These are phyloP conservation scores for Rhaphigaster nebulosa DNA, from an alignment of 2,888 invertebrate genomes.

Conservation along the genomic window DNA sequence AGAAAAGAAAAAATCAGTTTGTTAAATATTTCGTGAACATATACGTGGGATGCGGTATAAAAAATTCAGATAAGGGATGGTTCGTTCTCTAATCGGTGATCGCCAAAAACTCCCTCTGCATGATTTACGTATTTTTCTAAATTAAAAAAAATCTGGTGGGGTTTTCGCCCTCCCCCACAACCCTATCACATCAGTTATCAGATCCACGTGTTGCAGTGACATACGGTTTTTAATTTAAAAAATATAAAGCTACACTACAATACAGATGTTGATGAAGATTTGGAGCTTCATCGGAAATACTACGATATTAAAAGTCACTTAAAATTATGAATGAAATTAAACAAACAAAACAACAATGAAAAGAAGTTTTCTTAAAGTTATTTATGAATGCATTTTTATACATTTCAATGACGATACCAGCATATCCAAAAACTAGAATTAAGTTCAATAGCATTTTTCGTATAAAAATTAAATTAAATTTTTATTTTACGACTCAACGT, in stretches of 20 bases:
- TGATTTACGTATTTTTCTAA: constrained; percentile 57
- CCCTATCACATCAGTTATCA: constrained; percentile 47
- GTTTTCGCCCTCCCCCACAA: not conserved
- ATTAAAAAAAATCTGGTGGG: constrained; percentile 42
- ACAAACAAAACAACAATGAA: too few relatives aligned
- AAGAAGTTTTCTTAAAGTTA: too few relatives aligned
- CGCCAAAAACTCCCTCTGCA: not conserved
- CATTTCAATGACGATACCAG: too few relatives aligned
- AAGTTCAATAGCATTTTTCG: too few relatives aligned
- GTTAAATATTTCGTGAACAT: too few relatives aligned
- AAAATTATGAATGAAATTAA: not conserved
- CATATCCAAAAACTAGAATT: too few relatives aligned
- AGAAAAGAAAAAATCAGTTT: too few relatives aligned
- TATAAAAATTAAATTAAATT: too few relatives aligned
- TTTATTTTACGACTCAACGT: too few relatives aligned
- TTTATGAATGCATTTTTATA: too few relatives aligned
- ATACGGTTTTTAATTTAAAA: constrained; percentile 56
- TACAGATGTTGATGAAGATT: not conserved
- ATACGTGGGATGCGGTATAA: too few relatives aligned
- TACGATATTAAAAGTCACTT: not conserved
- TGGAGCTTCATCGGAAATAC: not conserved
- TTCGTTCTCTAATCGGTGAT: not conserved
- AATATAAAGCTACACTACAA: not conserved
- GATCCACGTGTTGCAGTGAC: constrained; percentile 58
- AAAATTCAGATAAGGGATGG: not conserved